Percentiles rank a stretch among this genome's conserved stretches.
phyloP scores from a whole-genome alignment of 2,113 vertebrate species.

The Cisticola juncidis region DNA sequence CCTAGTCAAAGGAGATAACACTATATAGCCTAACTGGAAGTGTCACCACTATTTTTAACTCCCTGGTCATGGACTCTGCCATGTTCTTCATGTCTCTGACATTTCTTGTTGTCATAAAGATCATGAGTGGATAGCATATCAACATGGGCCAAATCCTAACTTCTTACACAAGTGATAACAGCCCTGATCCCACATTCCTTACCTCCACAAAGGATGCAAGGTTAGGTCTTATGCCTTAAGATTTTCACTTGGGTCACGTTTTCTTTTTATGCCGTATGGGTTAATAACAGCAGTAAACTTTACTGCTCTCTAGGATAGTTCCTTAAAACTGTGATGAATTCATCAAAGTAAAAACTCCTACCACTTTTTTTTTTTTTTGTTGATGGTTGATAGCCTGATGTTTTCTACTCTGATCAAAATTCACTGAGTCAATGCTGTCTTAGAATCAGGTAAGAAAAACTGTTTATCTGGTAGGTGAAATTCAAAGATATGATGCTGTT shows the following conservation, averaged over 20 bases:
- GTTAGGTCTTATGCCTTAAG: neutral
- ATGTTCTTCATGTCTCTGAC: neutral
- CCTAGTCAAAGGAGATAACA: slow-evolving; percentile 50
- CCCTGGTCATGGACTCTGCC: neutral
- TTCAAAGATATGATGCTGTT: neutral
- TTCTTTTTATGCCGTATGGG: neutral
- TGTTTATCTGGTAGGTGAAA: neutral
- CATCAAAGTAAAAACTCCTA: neutral
- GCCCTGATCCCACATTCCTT: neutral
- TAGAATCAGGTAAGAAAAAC: neutral
- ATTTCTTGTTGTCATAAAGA: neutral
- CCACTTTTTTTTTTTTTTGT: neutral
- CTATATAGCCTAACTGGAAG: slow-evolving; percentile 46
- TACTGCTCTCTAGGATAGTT: neutral
- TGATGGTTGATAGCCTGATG: neutral
- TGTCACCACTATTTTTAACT: slow-evolving; percentile 58
- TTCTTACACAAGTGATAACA: neutral
- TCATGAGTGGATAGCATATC: neutral
- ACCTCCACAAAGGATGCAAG: neutral
- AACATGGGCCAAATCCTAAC: neutral
- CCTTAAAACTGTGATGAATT: neutral
- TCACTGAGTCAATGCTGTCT: neutral
- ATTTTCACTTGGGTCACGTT: neutral
- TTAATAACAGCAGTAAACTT: slow-evolving; percentile 27
- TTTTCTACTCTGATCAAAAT: neutral